Evolutionary conservation across 1,140 invertebrate genomes (phyloP).

Genomic region (Drosophila navojoa): DNA sequence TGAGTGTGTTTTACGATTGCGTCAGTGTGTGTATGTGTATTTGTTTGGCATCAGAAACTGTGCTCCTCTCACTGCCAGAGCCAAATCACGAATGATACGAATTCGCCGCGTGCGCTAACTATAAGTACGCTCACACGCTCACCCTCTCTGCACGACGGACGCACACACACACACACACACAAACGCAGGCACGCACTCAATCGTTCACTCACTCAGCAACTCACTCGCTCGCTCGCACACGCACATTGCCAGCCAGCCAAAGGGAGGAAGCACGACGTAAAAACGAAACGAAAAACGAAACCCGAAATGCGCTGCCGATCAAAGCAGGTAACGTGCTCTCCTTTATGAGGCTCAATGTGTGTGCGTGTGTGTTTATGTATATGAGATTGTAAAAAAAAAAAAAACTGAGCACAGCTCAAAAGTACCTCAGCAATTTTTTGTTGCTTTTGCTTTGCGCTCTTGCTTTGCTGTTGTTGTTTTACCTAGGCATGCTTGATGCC

Average conservation of each 20-base stretch:
- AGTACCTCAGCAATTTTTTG: constrained; percentile 38
- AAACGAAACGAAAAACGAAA: constrained; percentile 52
- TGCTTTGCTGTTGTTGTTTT: constrained; percentile 29
- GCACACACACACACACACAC: constrained; percentile 25
- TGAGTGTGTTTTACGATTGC: constrained; percentile 34
- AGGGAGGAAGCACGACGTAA: constrained; percentile 41
- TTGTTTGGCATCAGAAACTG: constrained; percentile 60
- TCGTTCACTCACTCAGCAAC: constrained; percentile 54
- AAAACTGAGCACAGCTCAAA: constrained; percentile 48
- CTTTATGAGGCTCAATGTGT: constrained; percentile 12
- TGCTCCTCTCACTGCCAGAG: constrained; percentile 77
- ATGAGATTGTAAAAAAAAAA: constrained; percentile 45
- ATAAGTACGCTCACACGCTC: constrained; percentile 77
- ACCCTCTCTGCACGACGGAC: constrained; percentile 51
- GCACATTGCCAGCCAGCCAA: constrained; percentile 18
- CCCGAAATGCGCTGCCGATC: constrained; percentile 44
- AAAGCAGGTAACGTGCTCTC: constrained; percentile 56
- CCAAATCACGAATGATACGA: constrained; percentile 83
- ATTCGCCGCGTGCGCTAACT: constrained; percentile 81
- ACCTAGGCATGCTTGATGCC: constrained; percentile 55
- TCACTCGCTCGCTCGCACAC: constrained; percentile 42
- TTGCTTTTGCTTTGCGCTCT: constrained; percentile 27
- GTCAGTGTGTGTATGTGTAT: constrained; percentile 36
- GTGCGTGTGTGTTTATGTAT: constrained; percentile 12
- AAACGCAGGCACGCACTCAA: constrained; percentile 10